Percentiles rank a stretch among this genome's conserved stretches.
Evolutionary conservation across 2,797 vertebrate genomes (phyloP).

Genomic region (Pangasius macronema): DNA sequence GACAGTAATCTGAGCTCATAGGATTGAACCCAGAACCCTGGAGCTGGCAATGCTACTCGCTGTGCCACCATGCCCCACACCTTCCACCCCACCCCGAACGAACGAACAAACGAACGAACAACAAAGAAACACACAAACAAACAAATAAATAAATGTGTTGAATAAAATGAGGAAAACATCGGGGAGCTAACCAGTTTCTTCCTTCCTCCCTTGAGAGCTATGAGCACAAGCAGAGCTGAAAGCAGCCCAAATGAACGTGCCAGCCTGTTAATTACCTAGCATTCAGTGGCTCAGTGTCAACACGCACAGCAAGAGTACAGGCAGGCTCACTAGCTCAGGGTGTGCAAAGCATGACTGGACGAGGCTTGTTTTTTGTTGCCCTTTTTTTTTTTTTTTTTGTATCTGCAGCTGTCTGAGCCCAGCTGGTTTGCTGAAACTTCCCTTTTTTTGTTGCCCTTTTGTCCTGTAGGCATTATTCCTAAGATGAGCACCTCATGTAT

Average conservation of each 20-base stretch:
- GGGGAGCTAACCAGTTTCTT: slow-evolving; percentile 53
- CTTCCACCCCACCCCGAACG: neutral
- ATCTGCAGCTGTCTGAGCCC: neutral
- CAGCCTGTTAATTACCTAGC: slow-evolving; percentile 53
- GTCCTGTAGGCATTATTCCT: neutral
- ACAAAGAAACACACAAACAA: neutral
- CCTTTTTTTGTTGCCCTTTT: neutral
- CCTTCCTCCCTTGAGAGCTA: slow-evolving; percentile 18
- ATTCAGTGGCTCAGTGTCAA: slow-evolving; percentile 17
- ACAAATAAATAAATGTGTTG: neutral
- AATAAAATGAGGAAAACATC: slow-evolving; percentile 37
- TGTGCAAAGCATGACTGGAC: neutral
- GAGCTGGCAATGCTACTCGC: no score
- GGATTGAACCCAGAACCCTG: neutral
- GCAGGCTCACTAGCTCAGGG: neutral
- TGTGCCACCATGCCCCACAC: neutral
- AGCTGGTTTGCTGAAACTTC: neutral
- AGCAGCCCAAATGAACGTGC: slow-evolving; percentile 40
- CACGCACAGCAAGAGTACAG: slow-evolving; percentile 17
- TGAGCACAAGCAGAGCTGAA: slow-evolving; percentile 35
- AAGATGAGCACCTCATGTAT: neutral
- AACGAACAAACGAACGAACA: neutral
- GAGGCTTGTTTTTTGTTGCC: neutral
- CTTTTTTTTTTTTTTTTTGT: neutral
- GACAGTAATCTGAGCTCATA: neutral